Evolutionary conservation across 1,140 invertebrate species (phyloP).

Genomic region (Ylistrum balloti): DNA sequence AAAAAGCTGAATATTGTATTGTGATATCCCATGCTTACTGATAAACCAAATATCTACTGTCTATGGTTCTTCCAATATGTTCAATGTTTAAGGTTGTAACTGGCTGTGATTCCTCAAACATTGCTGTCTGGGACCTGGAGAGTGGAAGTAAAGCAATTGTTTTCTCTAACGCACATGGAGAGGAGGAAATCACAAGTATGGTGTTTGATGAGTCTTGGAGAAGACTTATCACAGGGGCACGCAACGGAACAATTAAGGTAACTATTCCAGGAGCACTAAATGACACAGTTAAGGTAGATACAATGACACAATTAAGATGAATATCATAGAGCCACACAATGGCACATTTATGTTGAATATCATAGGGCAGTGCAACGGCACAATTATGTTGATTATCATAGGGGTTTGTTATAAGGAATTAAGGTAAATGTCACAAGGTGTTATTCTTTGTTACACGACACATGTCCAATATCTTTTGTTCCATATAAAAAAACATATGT

Average conservation of each 20-base stretch:
- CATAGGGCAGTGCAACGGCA: not conserved
- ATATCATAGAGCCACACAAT: conserved; percentile 80
- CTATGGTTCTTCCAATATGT: too few species aligned
- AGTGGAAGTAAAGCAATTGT: conserved; percentile 80
- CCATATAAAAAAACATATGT: too few species aligned
- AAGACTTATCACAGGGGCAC: conserved; percentile 80
- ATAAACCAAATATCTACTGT: too few species aligned
- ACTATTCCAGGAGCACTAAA: conserved; percentile 80
- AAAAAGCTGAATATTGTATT: too few species aligned
- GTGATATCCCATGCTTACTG: too few species aligned
- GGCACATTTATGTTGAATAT: conserved; percentile 80
- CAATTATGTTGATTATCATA: conserved; percentile 65
- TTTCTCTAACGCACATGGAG: conserved; percentile 81
- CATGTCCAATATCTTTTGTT: too few species aligned
- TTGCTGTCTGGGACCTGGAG: conserved; percentile 82
- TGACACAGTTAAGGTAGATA: conserved; percentile 82
- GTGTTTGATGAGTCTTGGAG: conserved; percentile 78
- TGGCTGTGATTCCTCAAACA: conserved; percentile 81
- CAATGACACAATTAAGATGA: too few species aligned
- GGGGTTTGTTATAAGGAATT: conserved; percentile 69
- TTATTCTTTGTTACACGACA: too few species aligned
- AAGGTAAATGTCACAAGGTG: conserved; percentile 44
- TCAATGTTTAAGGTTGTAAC: conserved; percentile 80
- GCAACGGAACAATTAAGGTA: conserved; percentile 83
- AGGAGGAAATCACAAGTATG: conserved; percentile 82